A percentile compares a stretch with the other conserved stretches of the same genome.
Evolutionary conservation across 1,140 invertebrate genomes (phyloP).

Genomic region (Aricia agestis): DNA sequence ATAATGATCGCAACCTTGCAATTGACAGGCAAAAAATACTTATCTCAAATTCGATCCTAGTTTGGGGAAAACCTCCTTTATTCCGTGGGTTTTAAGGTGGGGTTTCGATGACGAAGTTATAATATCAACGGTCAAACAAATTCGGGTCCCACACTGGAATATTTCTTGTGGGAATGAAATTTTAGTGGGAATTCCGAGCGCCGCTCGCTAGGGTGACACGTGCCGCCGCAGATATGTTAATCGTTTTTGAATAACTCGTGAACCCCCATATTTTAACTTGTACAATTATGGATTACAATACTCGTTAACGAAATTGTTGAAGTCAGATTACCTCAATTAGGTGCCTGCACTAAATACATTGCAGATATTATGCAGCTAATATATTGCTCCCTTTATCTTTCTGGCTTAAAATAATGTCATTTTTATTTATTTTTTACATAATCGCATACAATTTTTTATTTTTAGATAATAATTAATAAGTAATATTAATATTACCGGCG

Average conservation of each 20-base stretch:
- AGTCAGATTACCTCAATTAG: background rate
- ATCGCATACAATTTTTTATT: too few relatives aligned
- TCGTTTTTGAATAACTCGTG: background rate
- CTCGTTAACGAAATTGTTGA: background rate
- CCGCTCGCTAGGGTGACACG: constrained; percentile 25
- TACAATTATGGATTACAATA: background rate
- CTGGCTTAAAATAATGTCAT: too few relatives aligned
- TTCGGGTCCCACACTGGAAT: constrained; percentile 31
- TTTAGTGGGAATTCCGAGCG: constrained; percentile 34
- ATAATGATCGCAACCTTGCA: constrained; percentile 18
- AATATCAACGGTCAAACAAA: constrained; percentile 23
- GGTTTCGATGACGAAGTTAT: background rate
- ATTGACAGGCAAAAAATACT: constrained; percentile 25
- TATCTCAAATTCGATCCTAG: background rate
- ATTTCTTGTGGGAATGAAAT: constrained; percentile 40
- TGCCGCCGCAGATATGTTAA: constrained; percentile 25
- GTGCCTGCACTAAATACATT: background rate
- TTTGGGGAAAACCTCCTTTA: background rate
- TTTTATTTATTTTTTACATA: too few relatives aligned
- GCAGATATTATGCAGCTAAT: too few relatives aligned
- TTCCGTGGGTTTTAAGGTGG: background rate
- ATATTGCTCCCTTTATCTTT: too few relatives aligned
- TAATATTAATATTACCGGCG: too few relatives aligned
- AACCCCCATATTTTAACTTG: background rate
- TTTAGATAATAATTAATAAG: too few relatives aligned